These are phyloP conservation scores for Drosophila oshimai DNA, from an alignment of 1,140 invertebrate genomes.

Conservation along the genomic window DNA sequence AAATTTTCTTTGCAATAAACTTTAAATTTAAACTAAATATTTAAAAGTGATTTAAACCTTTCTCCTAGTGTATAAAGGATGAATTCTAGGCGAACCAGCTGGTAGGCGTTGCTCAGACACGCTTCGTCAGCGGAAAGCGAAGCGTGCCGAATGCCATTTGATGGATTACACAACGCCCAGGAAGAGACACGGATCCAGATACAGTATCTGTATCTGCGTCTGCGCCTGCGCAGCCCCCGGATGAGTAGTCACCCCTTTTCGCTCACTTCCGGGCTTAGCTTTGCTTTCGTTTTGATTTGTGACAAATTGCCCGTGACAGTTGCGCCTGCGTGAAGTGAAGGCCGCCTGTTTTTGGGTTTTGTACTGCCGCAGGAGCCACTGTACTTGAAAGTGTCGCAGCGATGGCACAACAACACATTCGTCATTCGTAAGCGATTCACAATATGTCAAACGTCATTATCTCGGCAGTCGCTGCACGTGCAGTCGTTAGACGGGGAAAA, in stretches of 20 bases:
- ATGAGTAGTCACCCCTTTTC: slow-evolving; percentile 59
- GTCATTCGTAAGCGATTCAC: slow-evolving; percentile 68
- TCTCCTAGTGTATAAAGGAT: slow-evolving; percentile 11
- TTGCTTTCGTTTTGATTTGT: slow-evolving; percentile 76
- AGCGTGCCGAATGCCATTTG: slow-evolving; percentile 60
- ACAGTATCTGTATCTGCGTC: slow-evolving; percentile 22
- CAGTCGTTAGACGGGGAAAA: neutral
- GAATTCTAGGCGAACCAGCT: slow-evolving; percentile 19
- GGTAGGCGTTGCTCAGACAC: slow-evolving; percentile 65
- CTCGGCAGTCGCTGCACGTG: slow-evolving; percentile 36
- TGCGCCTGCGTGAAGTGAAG: slow-evolving; percentile 33
- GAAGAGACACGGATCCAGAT: slow-evolving; percentile 9
- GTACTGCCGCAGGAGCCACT: slow-evolving; percentile 4
- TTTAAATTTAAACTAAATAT: too few species aligned
- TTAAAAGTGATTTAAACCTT: too few species aligned
- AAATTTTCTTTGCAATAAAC: too few species aligned
- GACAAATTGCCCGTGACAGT: slow-evolving; percentile 71
- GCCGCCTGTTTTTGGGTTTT: neutral
- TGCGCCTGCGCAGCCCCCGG: slow-evolving; percentile 21
- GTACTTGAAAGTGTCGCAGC: slow-evolving; percentile 69
- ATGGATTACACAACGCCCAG: slow-evolving; percentile 61
- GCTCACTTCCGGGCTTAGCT: neutral
- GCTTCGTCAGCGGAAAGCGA: slow-evolving; percentile 58
- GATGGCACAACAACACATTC: slow-evolving; percentile 76
- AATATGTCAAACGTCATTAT: slow-evolving; percentile 73